phyloP scores from a whole-genome alignment of 2,797 vertebrate species.

The Esox masquinongy region DNA sequence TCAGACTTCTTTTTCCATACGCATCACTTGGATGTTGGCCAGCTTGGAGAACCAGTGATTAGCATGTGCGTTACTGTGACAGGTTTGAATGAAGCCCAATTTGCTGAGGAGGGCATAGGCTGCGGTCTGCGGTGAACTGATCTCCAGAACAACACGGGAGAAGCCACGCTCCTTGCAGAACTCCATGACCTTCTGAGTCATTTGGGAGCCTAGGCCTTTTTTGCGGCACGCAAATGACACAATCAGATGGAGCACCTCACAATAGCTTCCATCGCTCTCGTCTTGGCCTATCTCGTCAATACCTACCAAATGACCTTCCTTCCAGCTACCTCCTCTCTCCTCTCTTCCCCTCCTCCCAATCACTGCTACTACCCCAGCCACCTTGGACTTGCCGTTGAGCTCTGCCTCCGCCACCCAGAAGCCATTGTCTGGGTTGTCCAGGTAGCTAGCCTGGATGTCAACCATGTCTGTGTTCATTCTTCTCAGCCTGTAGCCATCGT shows the following conservation, averaged over 20 bases:
- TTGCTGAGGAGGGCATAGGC: conserved; percentile 58
- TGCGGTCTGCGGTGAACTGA: conserved; percentile 61
- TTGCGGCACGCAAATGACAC: conserved; percentile 58
- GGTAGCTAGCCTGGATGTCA: conserved; percentile 60
- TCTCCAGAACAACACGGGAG: conserved; percentile 46
- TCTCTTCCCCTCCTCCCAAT: conserved; percentile 38
- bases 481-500: conserved; percentile 55
- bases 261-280: conserved; percentile 36
- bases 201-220: conserved; percentile 47
- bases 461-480: conserved; percentile 62
- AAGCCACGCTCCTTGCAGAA: conserved; percentile 68
- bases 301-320: conserved; percentile 35
- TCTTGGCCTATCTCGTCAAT: conserved; percentile 26
- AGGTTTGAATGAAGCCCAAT: conserved; percentile 62
- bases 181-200: conserved; percentile 58
- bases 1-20: conserved; percentile 69
- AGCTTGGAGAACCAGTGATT: conserved; percentile 64
- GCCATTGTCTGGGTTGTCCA: conserved; percentile 61
- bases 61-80: conserved; percentile 51
- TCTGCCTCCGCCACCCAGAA: conserved; percentile 73
- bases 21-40: conserved; percentile 60
- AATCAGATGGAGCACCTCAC: conserved; percentile 54
- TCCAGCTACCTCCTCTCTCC: conserved; percentile 46
- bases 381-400: conserved; percentile 50
- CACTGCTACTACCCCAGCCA: conserved; percentile 63